A percentile compares a stretch with the other conserved stretches of the same genome.
phyloP scores from a whole-genome alignment of 2,797 vertebrate genomes.

The Myoxocephalus aenaeus region DNA sequence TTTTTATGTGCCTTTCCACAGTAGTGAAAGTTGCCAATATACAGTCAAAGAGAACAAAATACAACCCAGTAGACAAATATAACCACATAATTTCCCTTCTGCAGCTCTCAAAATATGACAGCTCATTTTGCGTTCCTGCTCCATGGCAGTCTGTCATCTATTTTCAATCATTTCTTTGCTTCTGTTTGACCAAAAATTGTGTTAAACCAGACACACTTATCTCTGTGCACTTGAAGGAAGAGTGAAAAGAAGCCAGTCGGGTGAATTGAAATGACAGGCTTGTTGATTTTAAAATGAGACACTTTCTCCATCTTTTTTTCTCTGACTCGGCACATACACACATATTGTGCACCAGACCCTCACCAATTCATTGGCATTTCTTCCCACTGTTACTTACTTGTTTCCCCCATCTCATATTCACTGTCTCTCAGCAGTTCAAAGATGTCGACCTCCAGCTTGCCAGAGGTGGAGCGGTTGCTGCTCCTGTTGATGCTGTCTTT shows the following conservation, averaged over 20 bases:
- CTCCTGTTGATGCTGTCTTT: constrained; percentile 96
- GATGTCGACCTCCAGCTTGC: constrained; percentile 98
- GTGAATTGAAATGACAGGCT: constrained; percentile 40
- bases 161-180: constrained; percentile 57
- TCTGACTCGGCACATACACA: not conserved
- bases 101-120: constrained; percentile 43
- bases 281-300: constrained; percentile 31
- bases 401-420: constrained; percentile 98
- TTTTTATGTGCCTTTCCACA: constrained; percentile 7
- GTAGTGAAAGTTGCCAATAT: constrained; percentile 3
- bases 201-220: constrained; percentile 37
- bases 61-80: constrained; percentile 4
- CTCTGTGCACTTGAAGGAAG: constrained; percentile 18
- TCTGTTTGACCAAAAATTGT: constrained; percentile 41
- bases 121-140: constrained; percentile 35
- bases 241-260: constrained; percentile 22
- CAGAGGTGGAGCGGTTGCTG: constrained; percentile 92
- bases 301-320: constrained; percentile 3
- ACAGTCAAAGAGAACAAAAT: constrained; percentile 29
- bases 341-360: not conserved
- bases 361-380: not conserved
- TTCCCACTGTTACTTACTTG: constrained; percentile 87
- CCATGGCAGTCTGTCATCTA: constrained; percentile 27
- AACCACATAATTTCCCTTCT: constrained; percentile 35
- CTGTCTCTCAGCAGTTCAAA: constrained; percentile 98